Conservation (phyloP, 2,113 vertebrate species). For the Ondatra zibethicus region DNA sequence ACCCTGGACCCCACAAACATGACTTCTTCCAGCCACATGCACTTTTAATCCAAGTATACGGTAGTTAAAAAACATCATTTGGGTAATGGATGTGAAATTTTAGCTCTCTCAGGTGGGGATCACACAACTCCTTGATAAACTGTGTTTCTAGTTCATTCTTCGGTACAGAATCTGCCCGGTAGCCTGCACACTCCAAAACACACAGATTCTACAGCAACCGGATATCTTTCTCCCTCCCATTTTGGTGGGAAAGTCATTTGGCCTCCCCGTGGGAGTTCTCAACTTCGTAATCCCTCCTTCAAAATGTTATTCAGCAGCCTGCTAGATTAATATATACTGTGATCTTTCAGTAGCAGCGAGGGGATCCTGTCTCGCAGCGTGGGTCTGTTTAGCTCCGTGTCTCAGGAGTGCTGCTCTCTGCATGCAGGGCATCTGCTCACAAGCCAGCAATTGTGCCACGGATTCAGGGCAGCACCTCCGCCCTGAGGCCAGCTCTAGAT, state of each 20-base stretch:
- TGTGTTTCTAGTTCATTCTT: background rate
- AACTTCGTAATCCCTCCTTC: constrained; percentile 83
- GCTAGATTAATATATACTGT: constrained; percentile 86
- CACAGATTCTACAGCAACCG: background rate
- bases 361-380: constrained; percentile 82
- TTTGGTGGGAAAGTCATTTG: constrained; percentile 80
- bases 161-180: no score
- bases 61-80: background rate
- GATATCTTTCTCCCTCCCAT: constrained; percentile 38
- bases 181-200: background rate
- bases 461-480: constrained; percentile 86
- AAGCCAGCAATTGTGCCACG: constrained; percentile 89
- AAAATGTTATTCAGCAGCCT: constrained; percentile 83
- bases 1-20: no score
- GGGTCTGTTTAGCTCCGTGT: constrained; percentile 82
- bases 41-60: background rate
- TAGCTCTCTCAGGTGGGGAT: fast-evolving
- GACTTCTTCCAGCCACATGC: fast-evolving
- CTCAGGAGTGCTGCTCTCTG: constrained; percentile 74
- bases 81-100: background rate
- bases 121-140: background rate
- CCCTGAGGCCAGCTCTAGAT: constrained; percentile 84
- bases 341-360: constrained; percentile 79
- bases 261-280: constrained; percentile 81
- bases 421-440: constrained; percentile 87